These are phyloP conservation scores for Catostylus mosaicus DNA, from an alignment of 30 jellyfish, hydroid and myxozoan genomes.

Conservation along the genomic window DNA sequence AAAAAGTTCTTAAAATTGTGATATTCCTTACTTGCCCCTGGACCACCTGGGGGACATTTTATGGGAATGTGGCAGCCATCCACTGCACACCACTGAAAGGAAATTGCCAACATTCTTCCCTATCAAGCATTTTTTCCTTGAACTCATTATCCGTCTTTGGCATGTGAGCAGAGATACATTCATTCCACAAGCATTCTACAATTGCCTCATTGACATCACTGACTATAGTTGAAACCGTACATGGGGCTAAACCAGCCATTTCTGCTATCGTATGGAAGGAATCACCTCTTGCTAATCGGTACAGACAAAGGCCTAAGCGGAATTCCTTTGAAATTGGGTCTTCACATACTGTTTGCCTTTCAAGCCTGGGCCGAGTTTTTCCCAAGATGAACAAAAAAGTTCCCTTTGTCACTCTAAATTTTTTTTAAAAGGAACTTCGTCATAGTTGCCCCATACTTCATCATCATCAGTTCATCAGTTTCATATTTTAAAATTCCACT, in stretches of 20 bases:
- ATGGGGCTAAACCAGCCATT: constrained; percentile 71
- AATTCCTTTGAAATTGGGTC: constrained; percentile 53
- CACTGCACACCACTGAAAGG: constrained; percentile 78
- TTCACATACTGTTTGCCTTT: constrained; percentile 40
- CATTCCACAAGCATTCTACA: constrained; percentile 28
- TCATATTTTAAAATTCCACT: too few relatives aligned
- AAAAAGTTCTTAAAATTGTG: constrained; percentile 66
- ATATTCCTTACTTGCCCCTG: constrained; percentile 57
- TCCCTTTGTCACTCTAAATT: too few relatives aligned
- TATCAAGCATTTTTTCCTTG: constrained; percentile 20
- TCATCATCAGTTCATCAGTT: too few relatives aligned
- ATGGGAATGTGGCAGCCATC: constrained; percentile 80
- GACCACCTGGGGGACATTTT: constrained; percentile 77
- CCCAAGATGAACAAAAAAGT: too few relatives aligned
- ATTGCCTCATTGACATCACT: constrained; percentile 42
- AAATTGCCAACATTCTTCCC: constrained; percentile 78
- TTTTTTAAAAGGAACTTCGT: too few relatives aligned
- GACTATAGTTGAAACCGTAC: constrained; percentile 56
- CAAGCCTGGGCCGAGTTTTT: constrained; percentile 42
- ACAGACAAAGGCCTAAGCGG: constrained; percentile 51
- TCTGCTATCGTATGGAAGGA: constrained; percentile 56
- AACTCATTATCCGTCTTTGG: constrained; percentile 38
- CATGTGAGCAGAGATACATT: constrained; percentile 18
- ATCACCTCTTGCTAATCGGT: constrained; percentile 60
- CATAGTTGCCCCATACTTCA: too few relatives aligned